Evolutionary conservation across 2,888 invertebrate species (phyloP), one percentile per base, ranked within the genome.

Genomic region (Amiota communis): DNA sequence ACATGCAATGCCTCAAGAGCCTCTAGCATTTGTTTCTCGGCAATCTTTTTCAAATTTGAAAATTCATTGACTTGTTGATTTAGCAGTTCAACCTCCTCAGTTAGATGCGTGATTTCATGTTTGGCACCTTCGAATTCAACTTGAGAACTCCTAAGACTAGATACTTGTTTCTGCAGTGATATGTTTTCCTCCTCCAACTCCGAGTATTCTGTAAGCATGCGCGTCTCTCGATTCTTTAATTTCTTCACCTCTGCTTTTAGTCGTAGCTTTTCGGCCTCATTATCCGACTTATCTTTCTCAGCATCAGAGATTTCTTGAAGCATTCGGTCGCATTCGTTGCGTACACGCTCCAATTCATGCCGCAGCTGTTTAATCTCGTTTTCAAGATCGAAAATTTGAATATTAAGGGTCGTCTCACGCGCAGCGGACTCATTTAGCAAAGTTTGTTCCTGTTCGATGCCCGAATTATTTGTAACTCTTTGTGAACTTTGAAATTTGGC

Each of bases 161-260:
- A 97, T 53, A 99, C 97, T 91, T 98, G 98, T 87, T 99, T 99
- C 90, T 99, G 99, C 77, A 99, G 91, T 74, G 95, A 94, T 82
- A 99, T 98, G 89, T 99, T 99, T 91, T 99, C 99, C 88, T 99
- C 99, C 89, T 99, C 99, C 72, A 99, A 90, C 88, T 99, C 99
- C 0, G 96, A 95, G 86, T 98, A 98, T 87, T 99, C 99, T 61
- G 95, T 93, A 64, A 98, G 92, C 85, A 98, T 93, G 73, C 98
- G 91, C 74, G 97, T 96, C 90, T 99, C 99, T 57, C 98, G 92
- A 82, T 95, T 95, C 88, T 98, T 95, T 72, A 96, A 93, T 89
- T 99, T 98, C 77, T 97, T 93, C 71, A 98, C 90, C 89, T 99
- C 98, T 0, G 95, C 93, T 78, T 97, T 93, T 23, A 98, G 91